Conservation (phyloP, 2,113 vertebrate species). For the Microcebus griseorufus region DNA sequence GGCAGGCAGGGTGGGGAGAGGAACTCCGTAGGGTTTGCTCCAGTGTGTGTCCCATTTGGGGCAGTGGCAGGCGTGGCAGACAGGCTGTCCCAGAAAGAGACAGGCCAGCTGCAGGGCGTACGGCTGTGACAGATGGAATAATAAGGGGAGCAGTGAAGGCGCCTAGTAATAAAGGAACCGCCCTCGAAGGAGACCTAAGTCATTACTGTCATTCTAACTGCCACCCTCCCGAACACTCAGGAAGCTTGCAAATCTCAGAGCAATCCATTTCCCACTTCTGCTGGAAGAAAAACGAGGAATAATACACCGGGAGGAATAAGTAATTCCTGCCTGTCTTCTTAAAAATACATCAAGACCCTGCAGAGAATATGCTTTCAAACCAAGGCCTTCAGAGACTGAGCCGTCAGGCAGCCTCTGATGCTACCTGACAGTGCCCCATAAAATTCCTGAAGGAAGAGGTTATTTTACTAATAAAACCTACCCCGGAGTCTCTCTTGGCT, state of each 20-base stretch:
- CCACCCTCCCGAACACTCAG: slow-evolving; percentile 43
- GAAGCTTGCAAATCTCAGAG: slow-evolving; percentile 70
- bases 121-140: not conserved
- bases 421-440: slow-evolving; percentile 51
- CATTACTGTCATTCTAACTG: slow-evolving; percentile 69
- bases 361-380: slow-evolving; percentile 67
- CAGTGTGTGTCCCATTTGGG: not conserved
- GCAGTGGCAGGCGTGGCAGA: not conserved
- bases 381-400: not conserved
- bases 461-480: slow-evolving; percentile 55
- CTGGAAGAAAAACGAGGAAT: slow-evolving; percentile 71
- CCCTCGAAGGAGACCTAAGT: slow-evolving; percentile 65
- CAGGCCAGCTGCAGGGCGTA: not conserved
- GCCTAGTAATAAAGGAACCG: slow-evolving; percentile 51
- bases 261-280: slow-evolving; percentile 67
- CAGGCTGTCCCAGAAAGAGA: not conserved
- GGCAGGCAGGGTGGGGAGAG: not conserved
- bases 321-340: slow-evolving; percentile 72
- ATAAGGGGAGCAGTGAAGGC: not conserved
- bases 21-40: not conserved
- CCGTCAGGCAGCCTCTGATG: not conserved
- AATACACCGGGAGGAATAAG: slow-evolving; percentile 66
- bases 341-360: slow-evolving; percentile 73
- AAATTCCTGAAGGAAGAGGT: slow-evolving; percentile 61
- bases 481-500: not conserved